A percentile compares a stretch with the other conserved stretches of the same genome.
phyloP scores from a whole-genome alignment of 2,888 invertebrate genomes.

The Norana najaformis region DNA sequence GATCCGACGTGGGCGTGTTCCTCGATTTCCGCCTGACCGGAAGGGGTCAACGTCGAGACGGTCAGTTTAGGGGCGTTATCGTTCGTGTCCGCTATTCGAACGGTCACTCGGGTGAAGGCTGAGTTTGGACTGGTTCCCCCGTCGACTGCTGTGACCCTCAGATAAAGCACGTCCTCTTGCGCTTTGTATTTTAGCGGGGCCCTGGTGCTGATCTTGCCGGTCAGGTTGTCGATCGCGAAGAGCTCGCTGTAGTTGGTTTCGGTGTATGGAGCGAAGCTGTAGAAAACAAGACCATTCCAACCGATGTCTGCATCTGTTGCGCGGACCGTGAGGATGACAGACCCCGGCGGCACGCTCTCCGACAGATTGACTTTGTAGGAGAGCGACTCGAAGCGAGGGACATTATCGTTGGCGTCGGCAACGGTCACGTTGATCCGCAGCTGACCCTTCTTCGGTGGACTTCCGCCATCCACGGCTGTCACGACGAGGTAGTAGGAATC shows the following conservation, averaged over 20 bases:
- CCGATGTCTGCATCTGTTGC: slow-evolving; percentile 47
- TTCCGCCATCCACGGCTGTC: slow-evolving; percentile 47
- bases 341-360: slow-evolving; percentile 44
- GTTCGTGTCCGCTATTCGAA: slow-evolving; percentile 25
- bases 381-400: slow-evolving; percentile 44
- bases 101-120: slow-evolving; percentile 32
- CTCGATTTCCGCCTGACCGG: slow-evolving; percentile 27
- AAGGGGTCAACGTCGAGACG: slow-evolving; percentile 21
- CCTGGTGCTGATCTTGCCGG: slow-evolving; percentile 25
- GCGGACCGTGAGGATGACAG: slow-evolving; percentile 45
- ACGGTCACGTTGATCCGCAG: slow-evolving; percentile 45
- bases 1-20: slow-evolving; percentile 33
- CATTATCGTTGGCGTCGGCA: slow-evolving; percentile 48
- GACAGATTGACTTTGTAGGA: slow-evolving; percentile 45
- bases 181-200: slow-evolving; percentile 24
- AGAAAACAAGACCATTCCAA: slow-evolving; percentile 34
- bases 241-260: slow-evolving; percentile 15
- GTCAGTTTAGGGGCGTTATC: neutral
- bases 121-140: slow-evolving; percentile 32
- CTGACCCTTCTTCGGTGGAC: slow-evolving; percentile 40
- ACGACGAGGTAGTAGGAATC: slow-evolving; percentile 47
- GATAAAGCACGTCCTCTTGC: slow-evolving; percentile 10
- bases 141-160: slow-evolving; percentile 37
- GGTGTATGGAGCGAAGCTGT: slow-evolving; percentile 29
- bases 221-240: slow-evolving; percentile 21